Evolutionary conservation across 1,140 invertebrate species (phyloP).

Genomic region (Tribolium madens): DNA sequence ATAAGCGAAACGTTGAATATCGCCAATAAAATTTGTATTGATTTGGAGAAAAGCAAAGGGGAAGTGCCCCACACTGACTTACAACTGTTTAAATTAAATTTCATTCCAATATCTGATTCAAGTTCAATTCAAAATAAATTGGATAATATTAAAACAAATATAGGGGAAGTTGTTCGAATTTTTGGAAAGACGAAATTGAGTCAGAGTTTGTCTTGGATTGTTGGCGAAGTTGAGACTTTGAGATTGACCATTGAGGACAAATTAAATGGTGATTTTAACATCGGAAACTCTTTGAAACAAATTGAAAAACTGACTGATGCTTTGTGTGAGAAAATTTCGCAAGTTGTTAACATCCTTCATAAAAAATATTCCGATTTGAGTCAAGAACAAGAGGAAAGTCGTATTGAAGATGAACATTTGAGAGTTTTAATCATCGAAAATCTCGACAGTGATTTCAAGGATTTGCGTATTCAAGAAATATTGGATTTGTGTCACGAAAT

Average conservation of each 20-base stretch:
- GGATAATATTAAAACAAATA: slow-evolving; percentile 60
- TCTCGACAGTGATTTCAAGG: slow-evolving; percentile 70
- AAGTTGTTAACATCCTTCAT: slow-evolving; percentile 77
- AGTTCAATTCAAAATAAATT: slow-evolving; percentile 50
- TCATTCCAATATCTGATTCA: slow-evolving; percentile 44
- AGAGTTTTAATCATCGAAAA: slow-evolving; percentile 73
- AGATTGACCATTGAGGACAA: slow-evolving; percentile 35
- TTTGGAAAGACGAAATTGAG: slow-evolving; percentile 52
- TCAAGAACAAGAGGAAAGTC: slow-evolving; percentile 64
- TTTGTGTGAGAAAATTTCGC: slow-evolving; percentile 72
- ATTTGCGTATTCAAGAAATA: slow-evolving; percentile 69
- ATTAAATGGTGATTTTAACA: slow-evolving; percentile 55
- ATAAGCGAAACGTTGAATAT: slow-evolving; percentile 65
- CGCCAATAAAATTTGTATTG: slow-evolving; percentile 66
- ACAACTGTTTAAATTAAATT: slow-evolving; percentile 29
- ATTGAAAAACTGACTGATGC: slow-evolving; percentile 68
- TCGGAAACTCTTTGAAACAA: slow-evolving; percentile 48
- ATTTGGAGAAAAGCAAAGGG: slow-evolving; percentile 63
- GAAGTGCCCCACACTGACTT: slow-evolving; percentile 50
- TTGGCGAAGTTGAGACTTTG: slow-evolving; percentile 29
- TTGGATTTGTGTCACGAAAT: slow-evolving; percentile 49
- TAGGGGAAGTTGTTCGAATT: slow-evolving; percentile 56
- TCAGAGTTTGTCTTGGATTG: slow-evolving; percentile 54
- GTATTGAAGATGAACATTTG: slow-evolving; percentile 74
- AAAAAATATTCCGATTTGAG: slow-evolving; percentile 70